Evolutionary conservation across 2,113 vertebrate species (phyloP), one percentile per base, ranked within the genome.

Genomic region (Tiliqua scincoides): DNA sequence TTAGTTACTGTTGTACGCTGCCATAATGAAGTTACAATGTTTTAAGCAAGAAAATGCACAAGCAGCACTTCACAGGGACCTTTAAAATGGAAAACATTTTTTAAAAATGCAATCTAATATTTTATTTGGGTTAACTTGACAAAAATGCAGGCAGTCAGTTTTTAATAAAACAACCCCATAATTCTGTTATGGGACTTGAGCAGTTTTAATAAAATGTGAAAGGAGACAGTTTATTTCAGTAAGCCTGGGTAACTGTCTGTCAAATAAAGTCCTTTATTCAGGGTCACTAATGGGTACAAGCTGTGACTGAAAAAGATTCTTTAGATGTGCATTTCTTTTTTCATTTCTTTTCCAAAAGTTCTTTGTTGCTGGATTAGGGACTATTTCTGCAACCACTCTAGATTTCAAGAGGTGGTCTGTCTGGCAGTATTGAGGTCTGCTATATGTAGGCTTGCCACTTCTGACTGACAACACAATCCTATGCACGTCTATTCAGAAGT

Each of bases 21-120:
- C 62, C 90, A 94, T 93, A 91, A 80, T 91, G 86, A 87, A 27
- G 62, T 43, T 75, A 71, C 74, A 76, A n/a, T 43, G 87, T 65
- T 9, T 65, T 85, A 85, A 71, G 30, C 35, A 89, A 88, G 79
- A 67, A 77, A 68, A 83, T 20, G 59, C 70, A 67, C 32, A 84
- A 21, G 71, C 72, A 76, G 85, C 72, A 63, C 35, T 89, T 72
- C 70, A 52, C 25, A 91, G 77, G 81, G 85, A 85, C 75, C 88
- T 78, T 71, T 67, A 32, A 83, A 48, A 65, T 32, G 21, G 57
- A 74, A 75, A 84, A 75, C 70, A 85, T 89, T 65, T 89, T 86
- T 85, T 73, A 83, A 90, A 82, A 81, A 83, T 71, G 57, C 18
- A 63, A 72, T 40, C 25, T 43, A 83, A 86, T 67, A 65, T 79